phyloP scores from a whole-genome alignment of 2,113 vertebrate species.

The Hepsetus odoe region DNA sequence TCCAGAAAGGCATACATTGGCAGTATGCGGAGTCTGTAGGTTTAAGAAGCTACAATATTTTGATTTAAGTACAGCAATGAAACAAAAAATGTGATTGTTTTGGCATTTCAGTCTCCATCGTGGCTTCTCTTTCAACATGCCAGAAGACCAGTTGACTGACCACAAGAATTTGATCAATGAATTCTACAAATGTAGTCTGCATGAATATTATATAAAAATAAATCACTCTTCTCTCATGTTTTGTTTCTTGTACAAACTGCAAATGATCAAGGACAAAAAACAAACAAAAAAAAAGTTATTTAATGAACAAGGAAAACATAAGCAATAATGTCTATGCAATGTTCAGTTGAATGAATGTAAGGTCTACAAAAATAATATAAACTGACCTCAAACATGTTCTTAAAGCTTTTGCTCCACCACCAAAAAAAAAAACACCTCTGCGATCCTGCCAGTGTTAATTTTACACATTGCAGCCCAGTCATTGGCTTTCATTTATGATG shows the following conservation, averaged over 20 bases:
- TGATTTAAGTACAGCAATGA: neutral
- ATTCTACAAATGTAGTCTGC: slow-evolving; percentile 33
- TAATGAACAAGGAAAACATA: neutral
- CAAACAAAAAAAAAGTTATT: neutral
- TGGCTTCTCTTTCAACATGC: neutral
- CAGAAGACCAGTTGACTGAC: neutral
- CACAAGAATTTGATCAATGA: slow-evolving; percentile 24
- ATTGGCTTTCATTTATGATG: slow-evolving; percentile 36
- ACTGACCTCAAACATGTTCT: neutral
- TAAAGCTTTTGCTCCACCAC: slow-evolving; percentile 53
- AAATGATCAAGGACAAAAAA: slow-evolving; percentile 16
- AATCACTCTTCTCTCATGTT: slow-evolving; percentile 17
- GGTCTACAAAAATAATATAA: slow-evolving; percentile 36
- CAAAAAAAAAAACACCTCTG: slow-evolving; percentile 27
- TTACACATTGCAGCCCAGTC: slow-evolving; percentile 36
- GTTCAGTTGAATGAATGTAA: slow-evolving; percentile 18
- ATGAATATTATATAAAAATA: slow-evolving; percentile 54
- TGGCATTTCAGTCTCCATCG: neutral
- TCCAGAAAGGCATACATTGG: neutral
- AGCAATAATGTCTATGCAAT: neutral
- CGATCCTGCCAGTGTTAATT: neutral
- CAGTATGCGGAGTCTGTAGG: neutral
- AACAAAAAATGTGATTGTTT: neutral
- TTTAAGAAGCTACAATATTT: neutral
- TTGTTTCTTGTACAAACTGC: slow-evolving; percentile 22